Conservation (phyloP, 1,140 invertebrate species). For the Medauroidea extradentata region DNA sequence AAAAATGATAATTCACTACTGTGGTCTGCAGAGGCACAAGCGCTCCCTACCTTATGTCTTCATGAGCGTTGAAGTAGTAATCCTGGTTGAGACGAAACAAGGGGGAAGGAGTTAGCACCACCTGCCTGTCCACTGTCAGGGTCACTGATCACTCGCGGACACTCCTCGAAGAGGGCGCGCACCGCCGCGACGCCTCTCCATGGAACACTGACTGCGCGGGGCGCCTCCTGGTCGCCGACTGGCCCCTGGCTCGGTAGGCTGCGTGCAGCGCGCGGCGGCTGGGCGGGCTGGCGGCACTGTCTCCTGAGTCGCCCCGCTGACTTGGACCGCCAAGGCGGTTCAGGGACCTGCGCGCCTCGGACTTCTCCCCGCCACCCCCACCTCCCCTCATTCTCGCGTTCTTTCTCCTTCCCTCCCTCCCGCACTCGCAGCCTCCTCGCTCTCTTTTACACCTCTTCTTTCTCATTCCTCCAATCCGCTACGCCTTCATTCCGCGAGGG, state of each 20-base stretch:
- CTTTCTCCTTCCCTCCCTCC: slow-evolving; percentile 10
- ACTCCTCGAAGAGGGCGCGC: no score
- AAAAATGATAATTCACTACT: no score
- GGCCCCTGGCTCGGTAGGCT: background rate
- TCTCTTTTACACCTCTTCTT: no score
- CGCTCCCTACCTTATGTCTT: no score
- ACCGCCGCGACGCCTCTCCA: no score
- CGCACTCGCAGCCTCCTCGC: background rate
- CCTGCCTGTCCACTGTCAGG: no score
- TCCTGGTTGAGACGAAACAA: no score
- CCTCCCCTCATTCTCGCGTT: background rate
- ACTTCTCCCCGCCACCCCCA: background rate
- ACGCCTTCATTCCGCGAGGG: slow-evolving; percentile 12
- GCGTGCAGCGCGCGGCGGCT: background rate
- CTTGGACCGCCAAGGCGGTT: background rate
- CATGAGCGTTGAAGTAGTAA: no score
- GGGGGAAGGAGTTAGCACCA: no score
- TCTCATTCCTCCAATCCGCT: slow-evolving; percentile 16
- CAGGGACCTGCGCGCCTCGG: slow-evolving; percentile 6
- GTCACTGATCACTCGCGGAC: no score
- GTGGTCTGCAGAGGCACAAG: no score
- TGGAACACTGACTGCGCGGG: background rate
- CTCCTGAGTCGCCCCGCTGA: slow-evolving; percentile 1
- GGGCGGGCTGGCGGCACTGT: background rate
- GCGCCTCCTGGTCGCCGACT: background rate